A percentile compares a stretch with the other conserved stretches of the same genome.
Conservation (phyloP, 2,888 invertebrate genomes). For the Muschampia plurimacula region DNA sequence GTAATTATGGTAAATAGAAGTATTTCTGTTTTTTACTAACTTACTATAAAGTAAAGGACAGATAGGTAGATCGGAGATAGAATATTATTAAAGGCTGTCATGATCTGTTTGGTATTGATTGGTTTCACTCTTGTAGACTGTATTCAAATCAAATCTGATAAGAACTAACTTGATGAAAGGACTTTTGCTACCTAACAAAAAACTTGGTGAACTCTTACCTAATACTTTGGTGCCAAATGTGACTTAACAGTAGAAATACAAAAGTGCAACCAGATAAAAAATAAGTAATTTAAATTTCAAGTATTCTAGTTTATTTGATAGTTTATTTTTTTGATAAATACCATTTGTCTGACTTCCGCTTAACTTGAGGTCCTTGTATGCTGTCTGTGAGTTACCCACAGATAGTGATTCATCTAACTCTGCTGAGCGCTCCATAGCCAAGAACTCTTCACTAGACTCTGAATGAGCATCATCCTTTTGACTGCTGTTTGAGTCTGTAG, state of each 20-base stretch:
- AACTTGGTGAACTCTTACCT: background rate
- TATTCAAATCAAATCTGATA: too few species aligned
- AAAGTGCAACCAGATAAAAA: background rate
- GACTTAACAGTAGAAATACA: background rate
- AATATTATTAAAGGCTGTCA: too few species aligned
- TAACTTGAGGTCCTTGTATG: constrained; percentile 58
- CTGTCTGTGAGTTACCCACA: constrained; percentile 54
- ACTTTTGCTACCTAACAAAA: background rate
- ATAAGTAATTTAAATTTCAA: background rate
- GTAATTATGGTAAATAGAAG: too few species aligned
- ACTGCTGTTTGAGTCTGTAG: constrained; percentile 69
- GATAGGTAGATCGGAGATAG: too few species aligned
- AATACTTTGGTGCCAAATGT: background rate
- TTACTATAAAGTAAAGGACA: too few species aligned
- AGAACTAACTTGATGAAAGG: background rate
- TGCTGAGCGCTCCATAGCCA: constrained; percentile 80
- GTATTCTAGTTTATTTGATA: background rate
- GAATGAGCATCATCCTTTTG: constrained; percentile 74
- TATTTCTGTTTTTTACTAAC: too few species aligned
- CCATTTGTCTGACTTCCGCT: constrained; percentile 51
- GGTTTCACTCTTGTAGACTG: too few species aligned
- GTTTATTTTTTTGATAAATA: constrained; percentile 42
- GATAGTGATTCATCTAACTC: constrained; percentile 66
- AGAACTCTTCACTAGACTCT: constrained; percentile 77
- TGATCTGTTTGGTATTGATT: too few species aligned